These are phyloP conservation scores for Acrossocheilus fasciatus DNA, from an alignment of 2,797 vertebrate species.

Conservation along the genomic window DNA sequence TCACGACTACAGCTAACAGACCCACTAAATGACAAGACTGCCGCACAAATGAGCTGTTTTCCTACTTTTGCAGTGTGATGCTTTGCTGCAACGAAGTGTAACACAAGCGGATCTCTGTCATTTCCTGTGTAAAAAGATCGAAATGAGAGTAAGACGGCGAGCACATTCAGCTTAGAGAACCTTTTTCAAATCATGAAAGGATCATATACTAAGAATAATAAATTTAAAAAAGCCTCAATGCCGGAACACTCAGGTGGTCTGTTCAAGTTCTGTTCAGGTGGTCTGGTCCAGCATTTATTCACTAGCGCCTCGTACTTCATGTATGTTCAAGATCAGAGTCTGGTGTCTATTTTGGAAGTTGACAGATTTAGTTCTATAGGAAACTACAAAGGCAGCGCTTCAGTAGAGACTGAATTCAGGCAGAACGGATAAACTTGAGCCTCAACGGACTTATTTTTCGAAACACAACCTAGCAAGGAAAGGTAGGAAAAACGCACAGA, in stretches of 20 bases:
- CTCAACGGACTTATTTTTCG: not conserved
- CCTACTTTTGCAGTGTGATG: not conserved
- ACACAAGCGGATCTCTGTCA: not conserved
- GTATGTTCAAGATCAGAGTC: slow-evolving; percentile 3
- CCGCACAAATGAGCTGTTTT: not conserved
- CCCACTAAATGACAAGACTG: slow-evolving; percentile 22
- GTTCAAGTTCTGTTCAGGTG: not conserved
- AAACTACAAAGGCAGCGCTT: not conserved
- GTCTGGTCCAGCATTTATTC: not conserved
- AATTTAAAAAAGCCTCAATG: not conserved
- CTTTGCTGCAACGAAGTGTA: slow-evolving; percentile 13
- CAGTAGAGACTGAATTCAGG: not conserved
- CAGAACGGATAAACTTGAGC: not conserved
- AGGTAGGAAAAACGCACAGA: not conserved
- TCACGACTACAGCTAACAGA: slow-evolving; percentile 45
- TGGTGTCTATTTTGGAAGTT: slow-evolving; percentile 15
- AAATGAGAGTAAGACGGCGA: not conserved
- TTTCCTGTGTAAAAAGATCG: not conserved
- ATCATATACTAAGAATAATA: not conserved
- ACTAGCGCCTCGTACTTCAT: not conserved
- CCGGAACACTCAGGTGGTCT: not conserved
- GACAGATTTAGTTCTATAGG: not conserved
- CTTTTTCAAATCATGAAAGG: not conserved
- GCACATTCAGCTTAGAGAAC: not conserved
- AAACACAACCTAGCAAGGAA: not conserved